Percentiles rank a stretch among this genome's conserved stretches.
Evolutionary conservation across 2,797 vertebrate species (phyloP).

Genomic region (Spinus olivaceus): DNA sequence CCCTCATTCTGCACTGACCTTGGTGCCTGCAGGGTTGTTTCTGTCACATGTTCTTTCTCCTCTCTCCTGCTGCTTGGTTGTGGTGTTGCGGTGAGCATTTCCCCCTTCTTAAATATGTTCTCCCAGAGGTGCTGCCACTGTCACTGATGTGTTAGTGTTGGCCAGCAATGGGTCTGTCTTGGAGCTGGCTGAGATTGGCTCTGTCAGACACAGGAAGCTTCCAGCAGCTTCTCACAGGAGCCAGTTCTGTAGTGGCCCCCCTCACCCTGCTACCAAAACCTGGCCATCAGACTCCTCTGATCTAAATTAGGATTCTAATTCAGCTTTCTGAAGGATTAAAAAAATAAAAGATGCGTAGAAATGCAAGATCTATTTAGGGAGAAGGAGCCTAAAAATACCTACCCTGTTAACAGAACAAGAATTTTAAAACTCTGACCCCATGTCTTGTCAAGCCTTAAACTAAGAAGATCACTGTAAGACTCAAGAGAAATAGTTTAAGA

Average conservation of each 20-base stretch:
- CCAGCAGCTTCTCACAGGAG: neutral
- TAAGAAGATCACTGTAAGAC: neutral
- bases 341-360: neutral
- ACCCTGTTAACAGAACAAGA: neutral
- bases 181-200: neutral
- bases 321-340: neutral
- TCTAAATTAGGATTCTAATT: neutral
- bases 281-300: neutral
- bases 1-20: neutral
- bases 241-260: neutral
- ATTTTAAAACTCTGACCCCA: neutral
- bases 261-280: neutral
- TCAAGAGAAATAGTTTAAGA: neutral
- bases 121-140: neutral
- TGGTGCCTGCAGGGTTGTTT: neutral
- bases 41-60: neutral
- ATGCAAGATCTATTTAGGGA: neutral
- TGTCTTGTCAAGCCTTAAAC: neutral
- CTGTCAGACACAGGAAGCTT: neutral
- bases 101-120: neutral
- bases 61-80: neutral
- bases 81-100: neutral
- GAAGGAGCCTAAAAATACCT: neutral
- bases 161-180: neutral
- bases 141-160: neutral